Conservation (phyloP, 1,140 invertebrate species). For the Dendroctonus ponderosae region DNA sequence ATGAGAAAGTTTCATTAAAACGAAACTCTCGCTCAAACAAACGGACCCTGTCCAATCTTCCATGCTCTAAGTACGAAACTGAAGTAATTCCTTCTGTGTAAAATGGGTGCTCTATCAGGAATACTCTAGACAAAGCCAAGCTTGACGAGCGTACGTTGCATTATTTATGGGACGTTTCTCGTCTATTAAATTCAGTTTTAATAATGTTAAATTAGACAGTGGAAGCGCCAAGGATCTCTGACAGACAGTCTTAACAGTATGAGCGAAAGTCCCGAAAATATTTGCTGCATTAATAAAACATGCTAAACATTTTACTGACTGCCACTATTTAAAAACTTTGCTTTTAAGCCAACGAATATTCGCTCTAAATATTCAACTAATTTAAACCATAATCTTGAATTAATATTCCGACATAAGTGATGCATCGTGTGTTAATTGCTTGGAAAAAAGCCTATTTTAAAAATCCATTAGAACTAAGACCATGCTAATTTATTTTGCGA, state of each 20-base stretch:
- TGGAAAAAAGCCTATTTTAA: background rate
- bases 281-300: background rate
- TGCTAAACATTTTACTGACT: background rate
- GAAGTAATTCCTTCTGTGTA: no score
- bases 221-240: background rate
- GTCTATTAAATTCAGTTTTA: conserved; percentile 25
- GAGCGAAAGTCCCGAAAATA: background rate
- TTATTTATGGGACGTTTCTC: conserved; percentile 14
- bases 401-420: no score
- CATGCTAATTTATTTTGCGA: background rate
- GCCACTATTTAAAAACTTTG: background rate
- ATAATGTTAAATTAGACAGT: conserved; percentile 17
- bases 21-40: no score
- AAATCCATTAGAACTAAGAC: background rate
- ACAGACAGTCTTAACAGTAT: no score
- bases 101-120: no score
- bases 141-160: conserved; percentile 1
- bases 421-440: background rate
- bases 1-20: no score
- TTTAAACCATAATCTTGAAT: no score
- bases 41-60: no score
- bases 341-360: background rate
- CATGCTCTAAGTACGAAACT: no score
- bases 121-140: no score
- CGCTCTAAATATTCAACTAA: background rate